Evolutionary conservation across 2,888 invertebrate genomes (phyloP), one percentile per base, ranked within the genome.

Genomic region (Cantharis rustica): DNA sequence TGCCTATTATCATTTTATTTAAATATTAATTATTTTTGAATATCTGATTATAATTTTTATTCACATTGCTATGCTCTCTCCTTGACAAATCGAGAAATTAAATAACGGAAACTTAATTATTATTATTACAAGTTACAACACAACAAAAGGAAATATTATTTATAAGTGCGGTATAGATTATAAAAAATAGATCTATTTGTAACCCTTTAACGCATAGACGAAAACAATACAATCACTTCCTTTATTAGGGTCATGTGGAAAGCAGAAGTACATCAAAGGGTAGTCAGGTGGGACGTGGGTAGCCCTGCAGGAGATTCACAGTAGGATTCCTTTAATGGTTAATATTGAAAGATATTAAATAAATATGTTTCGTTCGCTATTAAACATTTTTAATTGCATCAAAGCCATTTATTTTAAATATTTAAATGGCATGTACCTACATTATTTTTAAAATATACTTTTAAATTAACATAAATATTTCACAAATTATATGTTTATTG

Each of bases 181-280:
- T n/a, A n/a, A 47, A 31, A 47, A 77, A 74, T 72, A 69, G 71
- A 71, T 69, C 79, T 72, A 79, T 81, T 79, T 80, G 75, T 77
- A 81, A 84, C 83, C 83, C 84, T 83, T 83, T 83, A 80, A 80
- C 81, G 80, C 79, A 80, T 75, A 80, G 77, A 78, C 80, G 81
- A 81, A 82, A 82, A 82, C 80, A 80, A 82, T 81, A 79, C 80
- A 79, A 81, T 82, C 78, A 79, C 78, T 82, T 82, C 82, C 79
- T 82, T 79, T 81, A 80, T 80, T 79, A 79, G 78, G 64, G 79
- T 78, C 83, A 83, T 83, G 82, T 83, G 83, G 82, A 81, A 81
- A 81, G 77, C 77, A 80, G 73, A 75, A 75, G 73, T 76, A 69
- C 27, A 71, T 78, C 73, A 82, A 80, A 81, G 81, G 79, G 79